phyloP scores from a whole-genome alignment of 2,888 invertebrate genomes.

The Notodonta ziczac region DNA sequence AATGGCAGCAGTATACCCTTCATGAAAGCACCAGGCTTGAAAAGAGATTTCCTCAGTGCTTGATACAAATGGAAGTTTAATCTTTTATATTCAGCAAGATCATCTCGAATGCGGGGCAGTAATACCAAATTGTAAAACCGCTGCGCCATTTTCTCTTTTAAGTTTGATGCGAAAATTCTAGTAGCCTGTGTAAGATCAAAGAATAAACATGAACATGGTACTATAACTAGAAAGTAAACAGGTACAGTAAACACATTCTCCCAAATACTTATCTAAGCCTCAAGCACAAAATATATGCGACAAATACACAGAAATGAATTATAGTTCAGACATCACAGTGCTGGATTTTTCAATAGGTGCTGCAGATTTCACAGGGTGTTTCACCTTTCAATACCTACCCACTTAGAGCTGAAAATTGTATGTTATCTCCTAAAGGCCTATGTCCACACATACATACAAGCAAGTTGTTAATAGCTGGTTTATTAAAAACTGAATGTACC shows the following conservation, averaged over 20 bases:
- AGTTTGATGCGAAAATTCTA: constrained; percentile 97
- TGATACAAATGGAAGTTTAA: constrained; percentile 98
- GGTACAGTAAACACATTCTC: background rate
- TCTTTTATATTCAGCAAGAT: constrained; percentile 96
- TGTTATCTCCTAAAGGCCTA: too few species aligned
- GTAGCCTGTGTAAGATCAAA: constrained; percentile 86
- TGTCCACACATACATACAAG: too few species aligned
- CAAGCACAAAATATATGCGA: too few species aligned
- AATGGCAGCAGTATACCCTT: constrained; percentile 93
- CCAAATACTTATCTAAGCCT: too few species aligned
- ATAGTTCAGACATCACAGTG: too few species aligned
- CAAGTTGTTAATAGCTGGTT: background rate
- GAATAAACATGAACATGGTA: background rate
- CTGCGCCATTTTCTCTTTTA: constrained; percentile 98
- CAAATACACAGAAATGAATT: too few species aligned
- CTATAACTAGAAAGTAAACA: too few species aligned
- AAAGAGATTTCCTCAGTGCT: constrained; percentile 95
- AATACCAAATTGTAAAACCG: constrained; percentile 97
- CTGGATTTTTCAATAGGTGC: too few species aligned
- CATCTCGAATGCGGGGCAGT: constrained; percentile 96
- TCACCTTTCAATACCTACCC: too few species aligned
- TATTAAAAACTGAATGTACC: constrained; percentile 49
- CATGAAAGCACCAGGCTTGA: constrained; percentile 99
- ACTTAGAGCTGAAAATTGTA: too few species aligned
- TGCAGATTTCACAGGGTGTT: too few species aligned